These are phyloP conservation scores for Eumaeus atala DNA, from an alignment of 1,140 invertebrate species.

Conservation along the genomic window DNA sequence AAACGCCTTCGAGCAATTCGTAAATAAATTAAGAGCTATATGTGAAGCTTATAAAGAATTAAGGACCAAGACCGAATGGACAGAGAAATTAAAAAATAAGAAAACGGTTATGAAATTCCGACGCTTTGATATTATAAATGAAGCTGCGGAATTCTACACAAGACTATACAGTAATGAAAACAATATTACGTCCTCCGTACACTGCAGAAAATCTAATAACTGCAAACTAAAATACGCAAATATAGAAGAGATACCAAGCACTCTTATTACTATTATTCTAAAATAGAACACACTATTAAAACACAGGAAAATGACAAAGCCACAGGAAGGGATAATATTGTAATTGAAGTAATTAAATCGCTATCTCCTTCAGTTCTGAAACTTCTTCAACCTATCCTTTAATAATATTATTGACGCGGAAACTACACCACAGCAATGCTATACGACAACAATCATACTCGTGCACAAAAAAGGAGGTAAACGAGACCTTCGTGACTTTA, in stretches of 20 bases:
- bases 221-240: not conserved
- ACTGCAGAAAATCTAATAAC: conserved; percentile 2
- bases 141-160: conserved; percentile 24
- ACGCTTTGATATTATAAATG: conserved; percentile 24
- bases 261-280: conserved; percentile 14
- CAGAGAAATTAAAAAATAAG: conserved; percentile 17
- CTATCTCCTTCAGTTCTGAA: conserved; percentile 6
- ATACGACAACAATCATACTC: conserved; percentile 22
- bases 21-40: conserved; percentile 20
- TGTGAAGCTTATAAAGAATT: conserved; percentile 24
- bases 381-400: conserved; percentile 18
- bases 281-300: conserved; percentile 24
- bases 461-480: conserved; percentile 23
- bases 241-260: conserved; percentile 1
- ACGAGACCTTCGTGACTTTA: conserved; percentile 20
- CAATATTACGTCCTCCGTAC: not conserved
- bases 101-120: conserved; percentile 4
- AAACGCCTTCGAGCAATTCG: conserved; percentile 17
- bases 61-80: conserved; percentile 19
- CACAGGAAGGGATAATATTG: conserved; percentile 23
- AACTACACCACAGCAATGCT: conserved; percentile 24
- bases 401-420: conserved; percentile 22
- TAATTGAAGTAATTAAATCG: conserved; percentile 23
- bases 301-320: conserved; percentile 25
- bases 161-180: conserved; percentile 17